Evolutionary conservation across 2,113 vertebrate genomes (phyloP).

Genomic region (Pseudorasbora parva): DNA sequence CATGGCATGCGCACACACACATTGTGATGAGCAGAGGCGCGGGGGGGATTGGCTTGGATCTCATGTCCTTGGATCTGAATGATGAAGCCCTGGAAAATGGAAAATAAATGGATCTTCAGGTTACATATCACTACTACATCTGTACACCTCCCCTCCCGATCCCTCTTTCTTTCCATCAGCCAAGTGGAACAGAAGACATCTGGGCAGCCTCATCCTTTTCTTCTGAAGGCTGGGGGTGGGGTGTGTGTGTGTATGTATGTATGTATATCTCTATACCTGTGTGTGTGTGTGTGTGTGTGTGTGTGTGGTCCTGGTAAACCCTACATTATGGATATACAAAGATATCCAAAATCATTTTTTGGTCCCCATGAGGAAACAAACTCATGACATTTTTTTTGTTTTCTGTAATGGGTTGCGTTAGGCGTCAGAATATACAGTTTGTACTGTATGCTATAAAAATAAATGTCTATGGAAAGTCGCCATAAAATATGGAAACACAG

Average conservation of each 20-base stretch:
- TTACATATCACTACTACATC: slow-evolving; percentile 37
- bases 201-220: slow-evolving; percentile 16
- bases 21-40: neutral
- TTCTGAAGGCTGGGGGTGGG: neutral
- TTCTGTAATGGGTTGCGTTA: too few species aligned
- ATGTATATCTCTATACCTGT: neutral
- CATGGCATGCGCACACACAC: neutral
- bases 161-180: slow-evolving; percentile 16
- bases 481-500: too few species aligned
- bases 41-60: neutral
- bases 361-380: too few species aligned
- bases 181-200: slow-evolving; percentile 43
- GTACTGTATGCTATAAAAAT: too few species aligned
- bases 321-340: too few species aligned
- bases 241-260: neutral
- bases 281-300: neutral
- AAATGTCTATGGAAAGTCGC: too few species aligned
- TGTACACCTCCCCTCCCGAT: slow-evolving; percentile 16
- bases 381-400: too few species aligned
- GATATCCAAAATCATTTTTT: too few species aligned
- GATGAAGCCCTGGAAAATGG: slow-evolving; percentile 27
- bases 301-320: neutral
- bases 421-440: too few species aligned
- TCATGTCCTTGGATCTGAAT: slow-evolving; percentile 39
- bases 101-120: slow-evolving; percentile 41